Conservation (phyloP, 1,140 invertebrate species). For the Pteromalus puparum region DNA sequence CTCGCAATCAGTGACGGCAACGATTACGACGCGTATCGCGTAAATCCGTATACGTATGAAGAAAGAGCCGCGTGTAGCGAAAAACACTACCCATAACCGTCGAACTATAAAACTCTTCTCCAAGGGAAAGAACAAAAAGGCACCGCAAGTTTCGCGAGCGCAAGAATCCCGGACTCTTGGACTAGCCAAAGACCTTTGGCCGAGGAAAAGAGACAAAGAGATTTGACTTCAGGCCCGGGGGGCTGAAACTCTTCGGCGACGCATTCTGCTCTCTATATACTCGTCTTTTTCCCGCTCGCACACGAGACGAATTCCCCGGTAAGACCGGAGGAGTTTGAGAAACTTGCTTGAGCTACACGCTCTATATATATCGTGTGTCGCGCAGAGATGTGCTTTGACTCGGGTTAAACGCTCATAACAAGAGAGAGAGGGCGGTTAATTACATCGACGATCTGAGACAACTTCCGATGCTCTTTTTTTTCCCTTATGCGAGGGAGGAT, state of each 20-base stretch:
- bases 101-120: slow-evolving; percentile 10
- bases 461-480: background rate
- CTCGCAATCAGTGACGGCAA: background rate
- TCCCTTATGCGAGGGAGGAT: background rate
- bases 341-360: background rate
- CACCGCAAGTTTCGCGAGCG: slow-evolving; percentile 29
- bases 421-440: background rate
- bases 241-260: background rate
- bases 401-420: background rate
- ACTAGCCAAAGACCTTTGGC: slow-evolving; percentile 34
- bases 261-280: background rate
- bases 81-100: slow-evolving; percentile 31
- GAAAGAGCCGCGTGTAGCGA: slow-evolving; percentile 18
- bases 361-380: background rate
- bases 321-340: background rate
- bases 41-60: background rate
- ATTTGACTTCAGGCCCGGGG: slow-evolving; percentile 19
- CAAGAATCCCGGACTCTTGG: background rate
- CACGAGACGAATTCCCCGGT: slow-evolving; percentile 19
- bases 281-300: background rate
- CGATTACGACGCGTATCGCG: background rate
- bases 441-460: background rate
- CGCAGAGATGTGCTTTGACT: slow-evolving; percentile 18
- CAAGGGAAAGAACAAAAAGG: background rate
- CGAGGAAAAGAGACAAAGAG: slow-evolving; percentile 18